phyloP scores from a whole-genome alignment of 1,140 invertebrate genomes.

The Monochamus saltuarius region DNA sequence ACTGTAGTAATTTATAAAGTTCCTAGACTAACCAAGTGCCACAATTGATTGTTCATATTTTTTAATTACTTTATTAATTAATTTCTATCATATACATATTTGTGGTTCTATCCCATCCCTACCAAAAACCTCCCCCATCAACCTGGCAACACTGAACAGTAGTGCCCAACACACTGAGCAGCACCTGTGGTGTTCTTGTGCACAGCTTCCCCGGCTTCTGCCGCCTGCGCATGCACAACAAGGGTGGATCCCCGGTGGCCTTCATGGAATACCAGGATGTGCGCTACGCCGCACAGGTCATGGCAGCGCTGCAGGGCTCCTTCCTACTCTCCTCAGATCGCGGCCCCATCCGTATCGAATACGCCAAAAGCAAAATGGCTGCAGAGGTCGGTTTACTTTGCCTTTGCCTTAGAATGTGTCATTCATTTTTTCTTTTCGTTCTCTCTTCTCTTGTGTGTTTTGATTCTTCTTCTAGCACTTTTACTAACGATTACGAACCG shows the following conservation, averaged over 20 bases:
- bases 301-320: slow-evolving; percentile 90
- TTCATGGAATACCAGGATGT: slow-evolving; percentile 97
- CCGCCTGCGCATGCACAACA: slow-evolving; percentile 95
- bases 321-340: slow-evolving; percentile 92
- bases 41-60: too few species aligned
- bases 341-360: slow-evolving; percentile 96
- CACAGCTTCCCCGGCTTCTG: slow-evolving; percentile 95
- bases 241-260: slow-evolving; percentile 88
- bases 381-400: slow-evolving; percentile 65
- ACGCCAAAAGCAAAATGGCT: slow-evolving; percentile 95
- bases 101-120: too few species aligned
- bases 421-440: too few species aligned
- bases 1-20: too few species aligned
- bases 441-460: too few species aligned
- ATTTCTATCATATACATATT: too few species aligned
- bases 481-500: too few species aligned
- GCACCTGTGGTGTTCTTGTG: slow-evolving; percentile 52
- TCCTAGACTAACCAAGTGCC: too few species aligned
- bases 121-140: too few species aligned
- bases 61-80: too few species aligned
- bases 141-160: not conserved
- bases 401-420: not conserved
- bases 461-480: too few species aligned
- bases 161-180: slow-evolving; percentile 36
- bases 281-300: slow-evolving; percentile 83